Conservation (phyloP, 2,888 invertebrate genomes). For the Eurytoma adleriae region DNA sequence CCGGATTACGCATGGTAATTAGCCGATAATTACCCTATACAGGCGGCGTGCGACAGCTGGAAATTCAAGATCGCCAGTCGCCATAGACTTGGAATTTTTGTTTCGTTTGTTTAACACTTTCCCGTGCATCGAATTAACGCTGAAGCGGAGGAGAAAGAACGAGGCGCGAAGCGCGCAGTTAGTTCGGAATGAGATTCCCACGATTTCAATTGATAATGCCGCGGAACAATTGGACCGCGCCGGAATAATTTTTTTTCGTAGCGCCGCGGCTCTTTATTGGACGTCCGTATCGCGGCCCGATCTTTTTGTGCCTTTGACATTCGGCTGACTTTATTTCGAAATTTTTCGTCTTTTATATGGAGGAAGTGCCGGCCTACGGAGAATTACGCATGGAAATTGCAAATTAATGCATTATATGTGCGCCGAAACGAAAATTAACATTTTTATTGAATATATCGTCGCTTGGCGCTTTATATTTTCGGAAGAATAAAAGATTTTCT, state of each 20-base stretch:
- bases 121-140: not conserved
- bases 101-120: conserved; percentile 10
- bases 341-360: not conserved
- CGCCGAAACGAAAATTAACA: conserved; percentile 1
- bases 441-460: conserved; percentile 17
- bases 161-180: not conserved
- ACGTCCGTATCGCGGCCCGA: not conserved
- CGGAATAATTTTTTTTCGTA: conserved; percentile 5
- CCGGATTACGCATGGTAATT: conserved; percentile 48
- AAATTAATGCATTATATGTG: conserved; percentile 27
- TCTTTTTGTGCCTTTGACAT: conserved; percentile 2
- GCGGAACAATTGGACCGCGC: conserved; percentile 17
- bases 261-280: not conserved
- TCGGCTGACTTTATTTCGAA: conserved; percentile 34
- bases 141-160: not conserved
- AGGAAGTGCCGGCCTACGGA: conserved; percentile 17
- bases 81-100: conserved; percentile 22
- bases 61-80: conserved; percentile 30
- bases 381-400: conserved; percentile 18
- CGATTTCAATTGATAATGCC: conserved; percentile 23
- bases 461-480: not conserved
- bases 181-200: conserved; percentile 5
- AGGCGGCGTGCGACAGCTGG: not conserved
- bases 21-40: conserved; percentile 31
- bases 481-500: not conserved